These are phyloP conservation scores for Blennius ocellaris DNA, from an alignment of 2,113 vertebrate genomes.

Conservation along the genomic window DNA sequence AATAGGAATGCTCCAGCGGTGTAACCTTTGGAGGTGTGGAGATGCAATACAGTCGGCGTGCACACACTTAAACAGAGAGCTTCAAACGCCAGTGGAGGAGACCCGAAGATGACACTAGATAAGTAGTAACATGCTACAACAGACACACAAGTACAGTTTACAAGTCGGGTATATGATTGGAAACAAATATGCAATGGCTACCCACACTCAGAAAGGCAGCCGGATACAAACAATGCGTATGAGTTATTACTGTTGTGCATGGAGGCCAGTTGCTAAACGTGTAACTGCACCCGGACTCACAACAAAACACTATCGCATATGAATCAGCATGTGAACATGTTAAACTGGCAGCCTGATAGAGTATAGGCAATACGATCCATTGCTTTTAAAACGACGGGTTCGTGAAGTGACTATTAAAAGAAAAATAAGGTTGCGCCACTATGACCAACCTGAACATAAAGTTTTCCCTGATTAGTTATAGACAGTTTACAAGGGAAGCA, in stretches of 20 bases:
- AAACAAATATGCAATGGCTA: neutral
- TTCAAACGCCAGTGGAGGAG: constrained; percentile 10
- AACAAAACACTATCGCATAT: constrained; percentile 17
- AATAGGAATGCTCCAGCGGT: constrained; percentile 23
- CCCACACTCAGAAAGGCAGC: neutral
- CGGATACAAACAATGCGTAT: neutral
- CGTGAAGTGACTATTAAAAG: no score
- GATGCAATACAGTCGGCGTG: constrained; percentile 2
- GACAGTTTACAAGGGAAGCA: no score
- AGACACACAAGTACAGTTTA: neutral
- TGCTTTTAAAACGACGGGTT: no score
- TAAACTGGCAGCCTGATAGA: no score
- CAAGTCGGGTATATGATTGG: constrained; percentile 8
- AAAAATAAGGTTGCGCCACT: no score
- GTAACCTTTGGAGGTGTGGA: constrained; percentile 40
- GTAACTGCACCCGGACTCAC: constrained; percentile 48
- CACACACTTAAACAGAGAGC: constrained; percentile 1
- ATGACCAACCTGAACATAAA: no score
- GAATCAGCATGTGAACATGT: no score
- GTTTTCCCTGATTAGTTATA: no score
- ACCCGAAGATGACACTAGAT: neutral
- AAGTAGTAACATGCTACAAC: neutral
- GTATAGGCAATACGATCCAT: no score
- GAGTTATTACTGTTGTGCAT: constrained; percentile 36
- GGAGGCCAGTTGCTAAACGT: constrained; percentile 12